Percentiles rank a stretch among this genome's conserved stretches.
Conservation (phyloP, 30 jellyfish, hydroid and myxozoan genomes). For the Calvadosia cruxmelitensis region DNA sequence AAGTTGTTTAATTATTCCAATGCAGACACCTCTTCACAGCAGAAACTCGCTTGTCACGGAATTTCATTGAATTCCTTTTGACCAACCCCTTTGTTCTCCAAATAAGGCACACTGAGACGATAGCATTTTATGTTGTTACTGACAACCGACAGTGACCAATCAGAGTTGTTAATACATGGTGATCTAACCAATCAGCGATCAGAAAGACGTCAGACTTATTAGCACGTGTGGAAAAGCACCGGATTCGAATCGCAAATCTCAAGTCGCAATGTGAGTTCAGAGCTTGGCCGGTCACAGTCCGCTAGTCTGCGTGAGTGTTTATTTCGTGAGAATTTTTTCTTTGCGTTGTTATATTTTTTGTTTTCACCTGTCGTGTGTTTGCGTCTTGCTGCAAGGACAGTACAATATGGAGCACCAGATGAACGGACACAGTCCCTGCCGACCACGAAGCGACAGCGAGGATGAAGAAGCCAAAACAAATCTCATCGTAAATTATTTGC, state of each 20-base stretch:
- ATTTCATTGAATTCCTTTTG: too few species aligned
- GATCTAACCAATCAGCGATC: not conserved
- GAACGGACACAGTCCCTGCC: not conserved
- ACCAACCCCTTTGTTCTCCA: not conserved
- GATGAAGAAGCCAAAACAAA: conserved; percentile 73
- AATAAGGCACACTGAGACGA: too few species aligned
- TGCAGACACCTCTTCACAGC: too few species aligned
- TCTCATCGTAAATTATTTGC: conserved; percentile 94
- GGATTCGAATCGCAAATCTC: not conserved
- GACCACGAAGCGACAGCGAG: conserved; percentile 8
- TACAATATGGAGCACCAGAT: too few species aligned
- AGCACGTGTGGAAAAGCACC: conserved; percentile 3
- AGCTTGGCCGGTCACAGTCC: not conserved
- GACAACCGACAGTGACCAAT: not conserved
- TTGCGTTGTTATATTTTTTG: not conserved
- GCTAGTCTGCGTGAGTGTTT: not conserved
- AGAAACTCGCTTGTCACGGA: too few species aligned
- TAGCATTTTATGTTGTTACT: not conserved
- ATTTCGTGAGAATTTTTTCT: too few species aligned
- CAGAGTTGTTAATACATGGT: not conserved
- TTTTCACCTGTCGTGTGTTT: too few species aligned
- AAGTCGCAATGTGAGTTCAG: conserved; percentile 1
- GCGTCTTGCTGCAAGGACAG: too few species aligned
- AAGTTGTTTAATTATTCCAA: too few species aligned
- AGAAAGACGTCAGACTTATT: not conserved